Conservation (phyloP, 2,113 vertebrate genomes). For the Columbina picui region DNA sequence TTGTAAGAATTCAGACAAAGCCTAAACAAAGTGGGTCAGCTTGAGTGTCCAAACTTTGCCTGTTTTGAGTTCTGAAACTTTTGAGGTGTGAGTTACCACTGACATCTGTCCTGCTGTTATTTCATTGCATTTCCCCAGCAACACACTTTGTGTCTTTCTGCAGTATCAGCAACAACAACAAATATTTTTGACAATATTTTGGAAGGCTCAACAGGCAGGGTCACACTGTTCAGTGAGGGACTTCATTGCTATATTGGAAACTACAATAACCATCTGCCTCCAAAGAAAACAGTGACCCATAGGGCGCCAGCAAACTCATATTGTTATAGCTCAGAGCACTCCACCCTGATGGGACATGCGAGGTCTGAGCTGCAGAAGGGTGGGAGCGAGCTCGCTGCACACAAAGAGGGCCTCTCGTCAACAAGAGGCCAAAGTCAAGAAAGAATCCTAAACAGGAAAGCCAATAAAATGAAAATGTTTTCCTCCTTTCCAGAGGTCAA, state of each 20-base stretch:
- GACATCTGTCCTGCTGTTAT: not conserved
- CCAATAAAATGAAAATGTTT: not conserved
- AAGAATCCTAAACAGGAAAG: slow-evolving; percentile 28
- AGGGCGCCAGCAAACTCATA: not conserved
- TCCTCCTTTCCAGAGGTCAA: slow-evolving; percentile 5
- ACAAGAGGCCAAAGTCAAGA: not conserved
- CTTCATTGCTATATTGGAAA: not conserved
- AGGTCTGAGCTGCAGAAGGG: not conserved
- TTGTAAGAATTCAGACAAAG: not conserved
- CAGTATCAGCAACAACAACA: not conserved
- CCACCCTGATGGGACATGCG: not conserved
- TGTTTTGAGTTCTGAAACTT: not conserved
- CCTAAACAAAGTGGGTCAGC: not conserved
- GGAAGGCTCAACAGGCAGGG: not conserved
- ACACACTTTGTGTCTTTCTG: not conserved
- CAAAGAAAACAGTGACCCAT: slow-evolving; percentile 24
- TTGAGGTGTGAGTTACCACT: not conserved
- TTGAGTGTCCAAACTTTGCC: not conserved
- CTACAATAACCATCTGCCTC: not conserved
- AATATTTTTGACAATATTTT: not conserved
- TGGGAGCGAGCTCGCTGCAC: not conserved
- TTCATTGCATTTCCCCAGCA: not conserved
- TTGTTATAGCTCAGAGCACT: slow-evolving; percentile 14
- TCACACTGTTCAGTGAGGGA: not conserved
- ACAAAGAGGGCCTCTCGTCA: not conserved